A percentile compares a stretch with the other conserved stretches of the same genome.
These are phyloP conservation scores for Mormyrus lacerda DNA, from an alignment of 2,113 vertebrate species.

Conservation along the genomic window DNA sequence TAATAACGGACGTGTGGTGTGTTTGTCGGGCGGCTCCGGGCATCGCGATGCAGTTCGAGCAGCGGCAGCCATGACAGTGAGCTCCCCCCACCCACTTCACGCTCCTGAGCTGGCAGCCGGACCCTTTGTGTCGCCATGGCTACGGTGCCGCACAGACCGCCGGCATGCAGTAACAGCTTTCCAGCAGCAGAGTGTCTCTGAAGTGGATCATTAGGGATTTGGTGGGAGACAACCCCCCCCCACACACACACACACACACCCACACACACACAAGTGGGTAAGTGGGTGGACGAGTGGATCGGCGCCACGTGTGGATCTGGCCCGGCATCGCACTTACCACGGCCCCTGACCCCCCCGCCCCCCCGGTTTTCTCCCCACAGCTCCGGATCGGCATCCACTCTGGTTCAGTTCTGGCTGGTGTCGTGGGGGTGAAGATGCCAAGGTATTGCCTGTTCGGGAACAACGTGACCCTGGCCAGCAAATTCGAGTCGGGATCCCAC, in stretches of 20 bases:
- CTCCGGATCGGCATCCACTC: constrained; percentile 96
- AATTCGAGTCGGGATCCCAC: constrained; percentile 95
- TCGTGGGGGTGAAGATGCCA: constrained; percentile 96
- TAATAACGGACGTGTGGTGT: neutral
- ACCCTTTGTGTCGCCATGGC: constrained; percentile 51
- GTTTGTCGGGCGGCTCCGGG: neutral
- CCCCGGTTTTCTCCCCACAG: constrained; percentile 46
- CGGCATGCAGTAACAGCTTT: constrained; percentile 44
- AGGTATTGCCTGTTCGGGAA: constrained; percentile 98
- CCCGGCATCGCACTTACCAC: neutral
- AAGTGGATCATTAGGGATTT: constrained; percentile 46
- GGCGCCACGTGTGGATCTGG: neutral
- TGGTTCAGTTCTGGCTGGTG: constrained; percentile 89
- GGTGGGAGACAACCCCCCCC: neutral
- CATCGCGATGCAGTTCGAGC: neutral
- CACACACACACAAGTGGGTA: neutral
- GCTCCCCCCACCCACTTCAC: neutral
- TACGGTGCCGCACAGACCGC: constrained; percentile 41
- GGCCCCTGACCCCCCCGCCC: neutral
- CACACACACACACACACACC: neutral
- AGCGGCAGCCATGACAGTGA: neutral
- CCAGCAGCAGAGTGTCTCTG: constrained; percentile 27
- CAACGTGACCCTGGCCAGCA: constrained; percentile 96
- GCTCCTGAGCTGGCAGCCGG: constrained; percentile 42
- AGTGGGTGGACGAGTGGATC: neutral